These are phyloP conservation scores for Crypturellus tataupa DNA, from an alignment of 2,797 vertebrate species.

Conservation along the genomic window DNA sequence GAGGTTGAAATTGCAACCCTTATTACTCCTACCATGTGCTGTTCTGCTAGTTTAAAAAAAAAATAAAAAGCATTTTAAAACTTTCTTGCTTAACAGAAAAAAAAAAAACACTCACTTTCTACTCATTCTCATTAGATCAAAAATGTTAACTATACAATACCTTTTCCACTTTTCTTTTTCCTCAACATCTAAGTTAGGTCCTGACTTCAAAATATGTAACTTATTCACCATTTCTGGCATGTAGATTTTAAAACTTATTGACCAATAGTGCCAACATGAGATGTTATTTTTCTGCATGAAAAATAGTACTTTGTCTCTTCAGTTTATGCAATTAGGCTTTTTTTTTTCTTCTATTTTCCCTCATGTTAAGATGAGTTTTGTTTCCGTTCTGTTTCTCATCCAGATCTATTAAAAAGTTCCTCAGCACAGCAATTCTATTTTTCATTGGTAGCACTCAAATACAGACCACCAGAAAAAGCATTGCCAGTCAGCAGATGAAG, in stretches of 20 bases:
- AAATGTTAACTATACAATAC: background rate
- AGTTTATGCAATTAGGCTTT: constrained; percentile 38
- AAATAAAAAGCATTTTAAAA: background rate
- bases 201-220: background rate
- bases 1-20: background rate
- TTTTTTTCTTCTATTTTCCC: background rate
- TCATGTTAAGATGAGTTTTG: constrained; percentile 18
- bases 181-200: background rate
- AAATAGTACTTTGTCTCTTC: constrained; percentile 22
- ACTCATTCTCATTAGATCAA: background rate
- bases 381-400: constrained; percentile 5
- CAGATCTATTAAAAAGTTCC: constrained; percentile 16
- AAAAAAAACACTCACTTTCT: background rate
- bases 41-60: background rate
- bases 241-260: constrained; percentile 9
- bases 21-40: background rate
- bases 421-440: background rate
- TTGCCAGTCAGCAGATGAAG: background rate
- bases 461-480: background rate
- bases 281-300: background rate
- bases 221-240: background rate
- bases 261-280: background rate
- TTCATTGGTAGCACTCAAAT: background rate
- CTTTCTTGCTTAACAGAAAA: background rate
- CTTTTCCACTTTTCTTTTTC: background rate